Conservation (phyloP, 2,797 vertebrate species). For the Anomalospiza imberbis region DNA sequence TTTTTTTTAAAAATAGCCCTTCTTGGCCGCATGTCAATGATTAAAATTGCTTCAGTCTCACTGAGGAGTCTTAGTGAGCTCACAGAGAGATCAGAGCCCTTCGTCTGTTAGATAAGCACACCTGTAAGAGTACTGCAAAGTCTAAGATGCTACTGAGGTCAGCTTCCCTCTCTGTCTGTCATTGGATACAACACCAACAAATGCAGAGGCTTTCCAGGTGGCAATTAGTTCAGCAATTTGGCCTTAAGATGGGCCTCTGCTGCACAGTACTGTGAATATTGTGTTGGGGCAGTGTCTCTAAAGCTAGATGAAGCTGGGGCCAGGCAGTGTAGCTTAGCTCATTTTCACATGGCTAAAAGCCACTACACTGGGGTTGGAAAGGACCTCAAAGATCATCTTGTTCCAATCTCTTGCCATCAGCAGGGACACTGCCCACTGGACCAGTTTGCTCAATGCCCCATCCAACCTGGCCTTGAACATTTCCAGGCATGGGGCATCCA, state of each 20-base stretch:
- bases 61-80: neutral
- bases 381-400: no score
- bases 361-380: neutral
- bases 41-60: neutral
- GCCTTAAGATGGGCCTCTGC: neutral
- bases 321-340: neutral
- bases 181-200: neutral
- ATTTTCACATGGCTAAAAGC: neutral
- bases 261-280: neutral
- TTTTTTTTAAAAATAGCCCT: neutral
- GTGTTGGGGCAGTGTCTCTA: neutral
- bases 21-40: neutral
- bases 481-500: neutral
- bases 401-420: neutral
- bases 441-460: neutral
- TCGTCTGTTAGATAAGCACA: neutral
- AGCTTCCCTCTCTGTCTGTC: neutral
- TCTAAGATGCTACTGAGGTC: neutral
- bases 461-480: neutral
- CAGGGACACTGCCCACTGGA: neutral
- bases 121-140: neutral
- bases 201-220: neutral
- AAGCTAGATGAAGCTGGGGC: neutral
- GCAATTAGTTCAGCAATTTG: neutral
- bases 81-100: neutral